Base-by-base conservation (phyloP, 2,113 vertebrate genomes). In the Cricetomys ansorgei region DNA sequence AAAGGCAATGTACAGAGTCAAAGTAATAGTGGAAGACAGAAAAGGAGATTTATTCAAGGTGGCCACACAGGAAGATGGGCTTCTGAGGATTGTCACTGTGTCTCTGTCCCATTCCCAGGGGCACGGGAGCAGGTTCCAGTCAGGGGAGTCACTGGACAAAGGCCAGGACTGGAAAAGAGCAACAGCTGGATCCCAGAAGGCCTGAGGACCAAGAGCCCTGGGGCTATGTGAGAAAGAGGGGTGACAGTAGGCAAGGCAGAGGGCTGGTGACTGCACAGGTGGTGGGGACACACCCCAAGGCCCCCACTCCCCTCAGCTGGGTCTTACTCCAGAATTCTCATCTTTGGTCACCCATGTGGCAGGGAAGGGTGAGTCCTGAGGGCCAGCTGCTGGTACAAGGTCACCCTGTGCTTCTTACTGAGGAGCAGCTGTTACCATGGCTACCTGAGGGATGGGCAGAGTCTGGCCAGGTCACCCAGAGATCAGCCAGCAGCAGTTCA, bases 291-390 rank as follows among this genome's bases (percentile, higher is more conserved):
- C 11, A 1, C 9, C 1, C 25, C 1, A 21, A 11, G 59, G 37
- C 31, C 29, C 3, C 57, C 62, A 15, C 10, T 2, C 17, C n/a
- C 57, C 45, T 50, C 0, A 0, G 1, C 7, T 70, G 57, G 2
- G 29, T 53, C 29, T 67, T 17, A 3, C 3, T 55, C 50, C 57
- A 6, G 57, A 59, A 25, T 1, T 40, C 34, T 40, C 19, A 29
- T 10, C 64, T 53, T 27, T 23, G 69, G 67, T 69, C 73, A 1
- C 1, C 0, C 25, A 0, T 37, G 19, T 13, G n/a, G 12, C 5
- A 1, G 48, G 16, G 40, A 62, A 72, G 55, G 12, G 21, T 0
- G 27, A 19, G 25, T 19, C 43, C 64, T 2, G 0, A 1, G 29
- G 40, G 72, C 16, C 40, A 5, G 50, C 4, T 7, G 34, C 65